Evolutionary conservation across 2,888 invertebrate species (phyloP).

Genomic region (Apamea crenata): DNA sequence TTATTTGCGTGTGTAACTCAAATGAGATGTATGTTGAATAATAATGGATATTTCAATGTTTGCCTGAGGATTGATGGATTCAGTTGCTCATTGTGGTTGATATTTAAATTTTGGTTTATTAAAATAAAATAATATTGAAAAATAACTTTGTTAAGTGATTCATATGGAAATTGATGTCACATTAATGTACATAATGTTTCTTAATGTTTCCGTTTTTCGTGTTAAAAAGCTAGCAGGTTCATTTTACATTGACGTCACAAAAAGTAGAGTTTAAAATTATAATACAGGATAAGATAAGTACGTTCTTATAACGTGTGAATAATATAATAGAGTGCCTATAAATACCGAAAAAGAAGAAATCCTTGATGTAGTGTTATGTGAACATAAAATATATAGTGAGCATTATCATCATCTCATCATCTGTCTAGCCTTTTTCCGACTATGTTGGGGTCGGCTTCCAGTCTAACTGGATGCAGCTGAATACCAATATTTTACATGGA

Average conservation of each 20-base stretch:
- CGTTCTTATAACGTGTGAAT: background rate
- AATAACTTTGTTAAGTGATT: background rate
- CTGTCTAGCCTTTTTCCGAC: too few relatives aligned
- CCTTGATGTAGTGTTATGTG: too few relatives aligned
- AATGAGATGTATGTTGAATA: conserved; percentile 18
- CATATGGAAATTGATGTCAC: conserved; percentile 6
- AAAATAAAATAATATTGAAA: background rate
- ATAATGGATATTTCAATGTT: conserved; percentile 17
- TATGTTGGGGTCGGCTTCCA: too few relatives aligned
- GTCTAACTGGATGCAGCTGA: too few relatives aligned
- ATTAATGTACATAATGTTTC: background rate
- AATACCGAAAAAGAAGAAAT: background rate
- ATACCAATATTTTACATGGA: too few relatives aligned
- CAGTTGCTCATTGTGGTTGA: background rate
- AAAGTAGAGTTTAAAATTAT: background rate
- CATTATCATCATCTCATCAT: too few relatives aligned
- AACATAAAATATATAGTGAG: background rate
- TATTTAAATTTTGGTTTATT: background rate
- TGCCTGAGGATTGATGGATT: conserved; percentile 9
- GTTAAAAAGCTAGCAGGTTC: background rate
- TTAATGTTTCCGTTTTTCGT: background rate
- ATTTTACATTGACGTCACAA: background rate
- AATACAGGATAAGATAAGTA: background rate
- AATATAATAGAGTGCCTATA: background rate
- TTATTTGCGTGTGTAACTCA: conserved; percentile 34